These are phyloP conservation scores for Regulus satrapa DNA, from an alignment of 2,113 vertebrate genomes.

Conservation along the genomic window DNA sequence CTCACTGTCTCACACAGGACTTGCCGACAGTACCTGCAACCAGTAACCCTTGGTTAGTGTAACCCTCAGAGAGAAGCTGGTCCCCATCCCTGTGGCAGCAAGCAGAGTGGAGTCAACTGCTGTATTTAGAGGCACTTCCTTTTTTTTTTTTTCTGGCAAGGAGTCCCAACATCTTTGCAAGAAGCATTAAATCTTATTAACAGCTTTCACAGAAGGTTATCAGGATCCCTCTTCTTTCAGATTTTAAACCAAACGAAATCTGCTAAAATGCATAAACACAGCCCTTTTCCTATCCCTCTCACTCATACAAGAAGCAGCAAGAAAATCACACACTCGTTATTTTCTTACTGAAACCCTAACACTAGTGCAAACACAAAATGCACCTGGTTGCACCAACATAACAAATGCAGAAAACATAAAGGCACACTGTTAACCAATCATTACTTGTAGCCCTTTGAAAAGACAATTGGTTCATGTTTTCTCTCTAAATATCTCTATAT, in stretches of 20 bases:
- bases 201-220: background rate
- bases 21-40: constrained; percentile 87
- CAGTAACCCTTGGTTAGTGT: background rate
- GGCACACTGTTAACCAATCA: background rate
- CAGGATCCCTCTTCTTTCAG: background rate
- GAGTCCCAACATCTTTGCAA: background rate
- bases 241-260: background rate
- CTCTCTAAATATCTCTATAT: background rate
- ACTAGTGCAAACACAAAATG: background rate
- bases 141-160: background rate
- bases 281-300: background rate
- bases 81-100: background rate
- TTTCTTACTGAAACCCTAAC: background rate
- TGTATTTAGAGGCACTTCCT: background rate
- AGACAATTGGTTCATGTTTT: background rate
- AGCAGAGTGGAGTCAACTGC: background rate
- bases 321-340: background rate
- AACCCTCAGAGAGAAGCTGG: background rate
- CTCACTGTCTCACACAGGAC: constrained; percentile 92
- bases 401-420: background rate
- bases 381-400: background rate
- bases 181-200: background rate
- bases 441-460: background rate
- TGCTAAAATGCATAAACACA: background rate
- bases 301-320: background rate